phyloP scores from a whole-genome alignment of 2,888 invertebrate genomes.

The Sesamia inferens region DNA sequence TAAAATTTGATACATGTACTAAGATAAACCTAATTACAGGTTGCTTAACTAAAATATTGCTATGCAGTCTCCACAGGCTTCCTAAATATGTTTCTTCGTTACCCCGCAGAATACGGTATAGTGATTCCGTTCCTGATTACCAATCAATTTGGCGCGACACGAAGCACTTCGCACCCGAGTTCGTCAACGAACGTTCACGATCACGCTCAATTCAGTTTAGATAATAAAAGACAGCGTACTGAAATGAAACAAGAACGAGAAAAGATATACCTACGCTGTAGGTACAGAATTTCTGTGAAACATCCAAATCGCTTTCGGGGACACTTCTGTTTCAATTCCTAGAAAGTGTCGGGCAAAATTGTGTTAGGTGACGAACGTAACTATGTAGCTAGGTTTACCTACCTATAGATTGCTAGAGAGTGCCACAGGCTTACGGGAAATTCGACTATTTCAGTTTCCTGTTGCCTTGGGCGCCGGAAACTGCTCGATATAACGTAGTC shows the following conservation, averaged over 20 bases:
- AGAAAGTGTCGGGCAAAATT: slow-evolving; percentile 80
- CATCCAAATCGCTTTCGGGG: slow-evolving; percentile 72
- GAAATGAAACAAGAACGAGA: slow-evolving; percentile 59
- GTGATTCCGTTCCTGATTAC: slow-evolving; percentile 61
- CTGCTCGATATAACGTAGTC: slow-evolving; percentile 42
- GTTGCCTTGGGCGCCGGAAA: slow-evolving; percentile 52
- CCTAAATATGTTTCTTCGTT: slow-evolving; percentile 49
- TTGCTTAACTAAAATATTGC: neutral
- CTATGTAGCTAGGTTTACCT: slow-evolving; percentile 38
- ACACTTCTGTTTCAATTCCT: slow-evolving; percentile 86
- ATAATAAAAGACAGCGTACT: slow-evolving; percentile 62
- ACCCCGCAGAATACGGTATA: slow-evolving; percentile 43
- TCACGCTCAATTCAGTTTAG: slow-evolving; percentile 60
- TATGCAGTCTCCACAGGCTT: slow-evolving; percentile 13
- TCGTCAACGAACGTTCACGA: slow-evolving; percentile 54
- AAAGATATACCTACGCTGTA: slow-evolving; percentile 45
- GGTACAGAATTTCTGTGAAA: slow-evolving; percentile 62
- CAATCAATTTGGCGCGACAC: slow-evolving; percentile 63
- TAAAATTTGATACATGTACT: neutral
- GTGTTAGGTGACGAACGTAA: slow-evolving; percentile 73
- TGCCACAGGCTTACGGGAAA: slow-evolving; percentile 53
- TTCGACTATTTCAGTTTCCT: slow-evolving; percentile 61
- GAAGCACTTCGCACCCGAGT: slow-evolving; percentile 47
- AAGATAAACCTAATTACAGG: neutral
- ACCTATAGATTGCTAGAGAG: slow-evolving; percentile 44